phyloP scores from a whole-genome alignment of 2,888 invertebrate genomes.

The Ellobium chinense region DNA sequence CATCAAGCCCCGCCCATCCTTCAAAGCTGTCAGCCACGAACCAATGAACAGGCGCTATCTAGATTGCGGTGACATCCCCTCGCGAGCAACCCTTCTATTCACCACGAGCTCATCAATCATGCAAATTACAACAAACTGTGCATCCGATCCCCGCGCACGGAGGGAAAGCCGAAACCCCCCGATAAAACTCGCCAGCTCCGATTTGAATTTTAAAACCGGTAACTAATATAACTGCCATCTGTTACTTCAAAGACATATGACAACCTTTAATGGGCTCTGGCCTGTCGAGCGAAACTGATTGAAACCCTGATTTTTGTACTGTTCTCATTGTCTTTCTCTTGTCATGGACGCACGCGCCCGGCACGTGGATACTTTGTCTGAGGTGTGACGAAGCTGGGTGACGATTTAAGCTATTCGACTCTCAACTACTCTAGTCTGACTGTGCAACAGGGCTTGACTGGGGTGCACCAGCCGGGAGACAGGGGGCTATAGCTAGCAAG shows the following conservation, averaged over 20 bases:
- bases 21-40: neutral
- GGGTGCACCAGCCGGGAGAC: too few species aligned
- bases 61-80: neutral
- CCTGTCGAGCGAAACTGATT: slow-evolving; percentile 10
- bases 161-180: neutral
- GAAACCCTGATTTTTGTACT: neutral
- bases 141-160: neutral
- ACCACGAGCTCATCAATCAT: neutral
- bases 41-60: neutral
- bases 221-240: slow-evolving; percentile 15
- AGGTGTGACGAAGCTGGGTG: neutral
- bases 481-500: too few species aligned
- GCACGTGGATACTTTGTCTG: neutral
- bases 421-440: neutral
- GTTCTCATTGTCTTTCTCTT: neutral
- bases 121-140: neutral
- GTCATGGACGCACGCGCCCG: neutral
- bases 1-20: neutral
- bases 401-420: neutral
- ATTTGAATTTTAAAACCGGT: neutral
- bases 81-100: neutral
- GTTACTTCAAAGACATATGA: slow-evolving; percentile 7
- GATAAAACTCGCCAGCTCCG: neutral
- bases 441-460: neutral
- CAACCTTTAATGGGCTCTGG: neutral